Conservation (phyloP, 2,888 invertebrate genomes). For the Lydus trimaculatus region DNA sequence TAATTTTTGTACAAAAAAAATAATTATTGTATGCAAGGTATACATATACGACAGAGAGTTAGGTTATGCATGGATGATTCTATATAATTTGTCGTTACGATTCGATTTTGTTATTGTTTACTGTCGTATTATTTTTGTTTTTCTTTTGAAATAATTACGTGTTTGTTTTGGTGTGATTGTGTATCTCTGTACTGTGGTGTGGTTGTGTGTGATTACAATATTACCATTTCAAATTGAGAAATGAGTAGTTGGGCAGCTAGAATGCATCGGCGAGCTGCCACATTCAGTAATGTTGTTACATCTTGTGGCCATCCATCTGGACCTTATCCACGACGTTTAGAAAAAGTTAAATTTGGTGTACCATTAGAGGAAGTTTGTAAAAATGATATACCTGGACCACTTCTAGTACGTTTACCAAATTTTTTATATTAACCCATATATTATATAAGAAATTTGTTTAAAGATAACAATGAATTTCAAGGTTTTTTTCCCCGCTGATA, state of each 20-base stretch:
- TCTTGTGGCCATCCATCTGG: slow-evolving; percentile 88
- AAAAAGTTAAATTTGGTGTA: slow-evolving; percentile 95
- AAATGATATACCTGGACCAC: slow-evolving; percentile 92
- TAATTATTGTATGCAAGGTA: not conserved
- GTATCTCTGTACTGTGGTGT: too few species aligned
- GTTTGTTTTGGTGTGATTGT: not conserved
- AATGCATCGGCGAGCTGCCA: slow-evolving; percentile 91
- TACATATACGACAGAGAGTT: slow-evolving; percentile 29
- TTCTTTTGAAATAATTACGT: not conserved
- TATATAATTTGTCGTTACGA: slow-evolving; percentile 29
- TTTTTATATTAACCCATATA: too few species aligned
- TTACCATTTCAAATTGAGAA: slow-evolving; percentile 53
- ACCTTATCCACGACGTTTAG: slow-evolving; percentile 82
- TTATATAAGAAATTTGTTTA: too few species aligned
- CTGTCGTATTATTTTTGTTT: too few species aligned
- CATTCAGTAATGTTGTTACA: slow-evolving; percentile 88
- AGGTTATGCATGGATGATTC: slow-evolving; percentile 54
- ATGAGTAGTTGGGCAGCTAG: slow-evolving; percentile 94
- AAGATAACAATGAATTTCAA: too few species aligned
- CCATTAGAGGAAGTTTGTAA: slow-evolving; percentile 93
- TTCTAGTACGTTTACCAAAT: slow-evolving; percentile 86
- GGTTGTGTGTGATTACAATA: not conserved
- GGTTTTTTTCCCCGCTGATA: too few species aligned
- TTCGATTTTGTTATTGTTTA: slow-evolving; percentile 5
- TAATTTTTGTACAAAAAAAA: not conserved